These are phyloP conservation scores for Zaprionus tsacasi DNA, from an alignment of 1,140 invertebrate genomes.

Conservation along the genomic window DNA sequence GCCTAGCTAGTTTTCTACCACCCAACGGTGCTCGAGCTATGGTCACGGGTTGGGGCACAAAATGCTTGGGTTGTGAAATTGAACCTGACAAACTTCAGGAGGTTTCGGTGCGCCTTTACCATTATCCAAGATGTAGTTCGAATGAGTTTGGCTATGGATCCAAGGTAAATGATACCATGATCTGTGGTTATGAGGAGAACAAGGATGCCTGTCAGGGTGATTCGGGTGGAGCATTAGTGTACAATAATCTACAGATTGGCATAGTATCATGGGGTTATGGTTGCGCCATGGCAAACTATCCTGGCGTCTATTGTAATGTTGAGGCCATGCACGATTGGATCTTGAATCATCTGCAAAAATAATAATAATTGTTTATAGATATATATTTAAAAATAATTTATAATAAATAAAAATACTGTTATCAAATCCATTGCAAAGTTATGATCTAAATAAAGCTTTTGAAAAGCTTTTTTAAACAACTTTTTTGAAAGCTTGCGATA, in stretches of 20 bases:
- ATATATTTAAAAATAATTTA: not conserved
- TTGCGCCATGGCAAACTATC: slow-evolving; percentile 85
- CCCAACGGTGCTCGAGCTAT: slow-evolving; percentile 44
- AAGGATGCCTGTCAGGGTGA: slow-evolving; percentile 85
- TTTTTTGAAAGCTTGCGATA: not conserved
- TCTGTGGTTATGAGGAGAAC: slow-evolving; percentile 84
- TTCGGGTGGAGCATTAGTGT: slow-evolving; percentile 81
- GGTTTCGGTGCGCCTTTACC: slow-evolving; percentile 27
- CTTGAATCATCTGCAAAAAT: not conserved
- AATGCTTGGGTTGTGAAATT: slow-evolving; percentile 40
- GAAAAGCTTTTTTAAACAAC: not conserved
- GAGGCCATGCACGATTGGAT: slow-evolving; percentile 78
- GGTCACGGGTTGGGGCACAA: slow-evolving; percentile 59
- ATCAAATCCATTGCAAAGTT: not conserved
- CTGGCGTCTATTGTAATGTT: slow-evolving; percentile 87
- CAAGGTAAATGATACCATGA: slow-evolving; percentile 84
- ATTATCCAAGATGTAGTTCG: slow-evolving; percentile 30
- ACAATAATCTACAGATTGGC: slow-evolving; percentile 84
- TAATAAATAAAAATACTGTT: not conserved
- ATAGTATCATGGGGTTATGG: slow-evolving; percentile 87
- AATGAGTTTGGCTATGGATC: slow-evolving; percentile 47
- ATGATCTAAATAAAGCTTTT: not conserved
- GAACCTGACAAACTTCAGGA: slow-evolving; percentile 29
- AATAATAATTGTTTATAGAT: not conserved
- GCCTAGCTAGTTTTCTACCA: slow-evolving; percentile 42